Evolutionary conservation across 2,888 invertebrate genomes (phyloP).

Genomic region (Leptarthrus brevirostris): DNA sequence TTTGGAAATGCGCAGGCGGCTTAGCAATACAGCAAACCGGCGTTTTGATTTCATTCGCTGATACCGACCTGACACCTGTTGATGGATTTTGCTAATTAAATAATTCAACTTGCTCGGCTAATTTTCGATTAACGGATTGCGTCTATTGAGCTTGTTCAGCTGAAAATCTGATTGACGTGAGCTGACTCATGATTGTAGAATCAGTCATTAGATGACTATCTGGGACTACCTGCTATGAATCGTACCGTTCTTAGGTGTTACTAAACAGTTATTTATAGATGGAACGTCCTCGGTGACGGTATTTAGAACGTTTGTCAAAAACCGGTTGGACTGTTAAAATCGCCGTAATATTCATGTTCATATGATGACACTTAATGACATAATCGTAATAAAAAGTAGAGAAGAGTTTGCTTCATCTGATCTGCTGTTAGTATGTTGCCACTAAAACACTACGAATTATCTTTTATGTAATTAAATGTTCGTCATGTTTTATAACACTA

Average conservation of each 20-base stretch:
- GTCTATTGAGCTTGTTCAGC: not conserved
- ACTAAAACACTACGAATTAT: too few species aligned
- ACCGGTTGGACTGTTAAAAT: not conserved
- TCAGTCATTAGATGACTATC: too few species aligned
- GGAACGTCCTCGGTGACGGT: not conserved
- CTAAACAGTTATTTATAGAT: not conserved
- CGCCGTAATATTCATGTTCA: not conserved
- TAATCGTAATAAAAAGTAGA: not conserved
- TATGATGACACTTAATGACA: not conserved
- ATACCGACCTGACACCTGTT: not conserved
- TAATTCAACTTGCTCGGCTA: not conserved
- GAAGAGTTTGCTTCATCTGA: not conserved
- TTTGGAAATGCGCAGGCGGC: too few species aligned
- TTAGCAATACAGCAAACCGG: too few species aligned
- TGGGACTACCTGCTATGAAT: too few species aligned
- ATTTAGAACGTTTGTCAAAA: slow-evolving; percentile 6
- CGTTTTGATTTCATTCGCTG: too few species aligned
- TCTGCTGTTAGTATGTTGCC: too few species aligned
- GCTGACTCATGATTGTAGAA: too few species aligned
- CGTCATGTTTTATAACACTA: too few species aligned
- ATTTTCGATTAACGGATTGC: not conserved
- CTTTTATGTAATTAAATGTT: too few species aligned
- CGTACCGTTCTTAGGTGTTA: too few species aligned
- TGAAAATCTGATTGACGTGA: not conserved
- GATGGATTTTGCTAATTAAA: slow-evolving; percentile 7